phyloP scores from a whole-genome alignment of 2,797 vertebrate species.

The Pipistrellus pygmaeus region DNA sequence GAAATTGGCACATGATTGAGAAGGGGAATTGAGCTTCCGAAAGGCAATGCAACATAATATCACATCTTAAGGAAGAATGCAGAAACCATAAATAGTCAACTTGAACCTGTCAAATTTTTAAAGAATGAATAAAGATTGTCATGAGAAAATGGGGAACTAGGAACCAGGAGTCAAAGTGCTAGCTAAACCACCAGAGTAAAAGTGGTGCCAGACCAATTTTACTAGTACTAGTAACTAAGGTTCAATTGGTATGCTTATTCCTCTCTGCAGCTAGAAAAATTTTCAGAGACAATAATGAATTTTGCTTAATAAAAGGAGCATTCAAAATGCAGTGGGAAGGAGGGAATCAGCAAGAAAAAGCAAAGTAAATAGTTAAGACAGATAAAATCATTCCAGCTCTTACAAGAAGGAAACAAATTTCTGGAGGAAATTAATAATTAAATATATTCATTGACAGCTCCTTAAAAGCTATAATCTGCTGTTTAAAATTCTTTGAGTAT shows the following conservation, averaged over 20 bases:
- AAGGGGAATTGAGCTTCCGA: background rate
- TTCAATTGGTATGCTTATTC: background rate
- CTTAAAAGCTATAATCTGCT: slow-evolving; percentile 4
- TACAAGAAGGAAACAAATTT: slow-evolving; percentile 35
- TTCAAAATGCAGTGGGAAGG: background rate
- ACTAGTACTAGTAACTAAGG: slow-evolving; percentile 10
- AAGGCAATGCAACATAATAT: background rate
- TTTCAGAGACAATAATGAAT: slow-evolving; percentile 4
- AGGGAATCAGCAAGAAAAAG: background rate
- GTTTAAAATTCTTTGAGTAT: slow-evolving; percentile 57
- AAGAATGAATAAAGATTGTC: slow-evolving; percentile 50
- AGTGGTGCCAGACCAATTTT: slow-evolving; percentile 60
- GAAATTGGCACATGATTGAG: background rate
- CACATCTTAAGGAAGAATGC: background rate
- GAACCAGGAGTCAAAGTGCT: slow-evolving; percentile 41
- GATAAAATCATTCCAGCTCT: slow-evolving; percentile 52
- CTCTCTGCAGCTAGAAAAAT: slow-evolving; percentile 13
- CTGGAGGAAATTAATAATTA: slow-evolving; percentile 49
- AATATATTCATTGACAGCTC: slow-evolving; percentile 36
- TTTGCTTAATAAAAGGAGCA: slow-evolving; percentile 61
- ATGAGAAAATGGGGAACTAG: background rate
- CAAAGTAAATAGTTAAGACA: slow-evolving; percentile 44
- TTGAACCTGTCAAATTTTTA: slow-evolving; percentile 52
- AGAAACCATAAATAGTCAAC: background rate
- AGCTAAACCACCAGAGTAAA: background rate